Base-by-base conservation (phyloP, 2,888 invertebrate species). In the Ochropleura plecta region DNA sequence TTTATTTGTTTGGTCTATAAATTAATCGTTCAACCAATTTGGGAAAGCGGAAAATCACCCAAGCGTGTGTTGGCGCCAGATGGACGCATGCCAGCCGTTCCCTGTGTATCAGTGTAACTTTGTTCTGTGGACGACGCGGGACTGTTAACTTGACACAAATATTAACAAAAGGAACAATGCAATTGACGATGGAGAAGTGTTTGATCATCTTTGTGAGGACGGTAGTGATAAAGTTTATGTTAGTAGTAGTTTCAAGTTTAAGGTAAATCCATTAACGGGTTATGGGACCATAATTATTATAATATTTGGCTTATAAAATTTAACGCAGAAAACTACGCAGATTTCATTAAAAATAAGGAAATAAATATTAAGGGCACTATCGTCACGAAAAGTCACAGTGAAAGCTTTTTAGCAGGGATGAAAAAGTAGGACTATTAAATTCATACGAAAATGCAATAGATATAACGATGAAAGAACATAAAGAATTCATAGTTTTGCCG, bases 21-120 rank as follows among this genome's bases (percentile, higher is more conserved):
- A 89, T 86, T 86, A 76, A 86, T 88, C 81, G 79, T 81, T 76
- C 72, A 77, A 82, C 87, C 83, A 85, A 84, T 86, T 86, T 82
- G 84, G 85, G 89, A 91, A 92, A 92, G 92, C 91, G 95, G 95
- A 95, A 95, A 95, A 95, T 94, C 91, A 93, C 93, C 76, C 80
- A 76, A 75, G 78, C 69, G 69, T 49, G 44, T 64, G 64, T 64
- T 88, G 89, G 90, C 93, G 94, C 93, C 94, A 94, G 90, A 92
- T 95, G 96, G 95, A 92, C 77, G 64, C 18, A 0, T 90, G 95
- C 96, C 96, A 95, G 91, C 67, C 87, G 88, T 86, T 89, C 85
- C 82, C 82, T 81, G 82, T 42, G 68, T 73, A 74, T 76, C 74
- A 81, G 65, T 14, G 80, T 73, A 60, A 78, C 73, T 79, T 64